Conservation (phyloP, 2,113 vertebrate genomes). For the Trematomus loennbergii region DNA sequence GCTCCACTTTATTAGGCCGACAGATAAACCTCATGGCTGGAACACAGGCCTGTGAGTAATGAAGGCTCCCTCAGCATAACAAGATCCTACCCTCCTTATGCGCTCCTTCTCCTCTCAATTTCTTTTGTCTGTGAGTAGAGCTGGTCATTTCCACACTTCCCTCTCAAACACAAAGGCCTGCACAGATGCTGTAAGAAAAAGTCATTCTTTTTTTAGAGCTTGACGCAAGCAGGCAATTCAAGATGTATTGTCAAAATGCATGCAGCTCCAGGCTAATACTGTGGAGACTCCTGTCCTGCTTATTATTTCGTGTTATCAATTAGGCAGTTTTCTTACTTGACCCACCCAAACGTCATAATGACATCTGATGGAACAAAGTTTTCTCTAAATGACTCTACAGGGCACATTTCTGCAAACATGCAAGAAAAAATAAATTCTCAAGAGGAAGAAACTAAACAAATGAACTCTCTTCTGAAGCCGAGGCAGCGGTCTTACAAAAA, state of each 20-base stretch:
- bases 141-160: slow-evolving; percentile 52
- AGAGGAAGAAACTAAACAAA: slow-evolving; percentile 1
- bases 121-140: slow-evolving; percentile 42
- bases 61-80: slow-evolving; percentile 70
- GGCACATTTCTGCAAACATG: background rate
- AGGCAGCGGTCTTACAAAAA: slow-evolving; percentile 17
- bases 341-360: background rate
- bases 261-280: slow-evolving; percentile 12
- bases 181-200: slow-evolving; percentile 47
- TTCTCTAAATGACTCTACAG: background rate
- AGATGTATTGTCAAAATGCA: slow-evolving; percentile 16
- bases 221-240: slow-evolving; percentile 44
- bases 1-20: slow-evolving; percentile 81
- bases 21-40: slow-evolving; percentile 78
- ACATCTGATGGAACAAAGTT: background rate
- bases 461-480: slow-evolving; percentile 1
- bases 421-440: no score
- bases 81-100: slow-evolving; percentile 69
- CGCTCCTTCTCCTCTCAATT: slow-evolving; percentile 55
- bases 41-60: slow-evolving; percentile 74
- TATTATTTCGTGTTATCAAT: slow-evolving; percentile 11
- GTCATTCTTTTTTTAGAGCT: slow-evolving; percentile 42
- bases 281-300: background rate
- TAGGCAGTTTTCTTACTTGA: slow-evolving; percentile 7
- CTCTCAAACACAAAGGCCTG: slow-evolving; percentile 6